These are phyloP conservation scores for Asteroscopus sphinx DNA, from an alignment of 2,888 invertebrate genomes.

Conservation along the genomic window DNA sequence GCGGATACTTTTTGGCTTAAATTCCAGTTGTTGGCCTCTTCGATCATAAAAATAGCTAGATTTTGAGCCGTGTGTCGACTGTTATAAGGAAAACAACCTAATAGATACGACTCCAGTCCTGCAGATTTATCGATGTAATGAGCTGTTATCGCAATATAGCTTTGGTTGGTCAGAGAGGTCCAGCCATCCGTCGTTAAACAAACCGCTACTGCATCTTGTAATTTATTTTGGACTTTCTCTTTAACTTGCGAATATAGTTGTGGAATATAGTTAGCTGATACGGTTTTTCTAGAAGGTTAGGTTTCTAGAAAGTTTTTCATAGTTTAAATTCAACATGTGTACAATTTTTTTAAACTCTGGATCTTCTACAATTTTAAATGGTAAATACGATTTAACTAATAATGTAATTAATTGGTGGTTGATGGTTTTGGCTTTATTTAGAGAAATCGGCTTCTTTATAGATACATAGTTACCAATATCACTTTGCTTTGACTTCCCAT, in stretches of 20 bases:
- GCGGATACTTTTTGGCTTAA: background rate
- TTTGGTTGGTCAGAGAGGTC: background rate
- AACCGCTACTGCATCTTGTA: background rate
- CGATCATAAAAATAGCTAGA: background rate
- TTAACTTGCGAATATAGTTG: background rate
- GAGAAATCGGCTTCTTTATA: background rate
- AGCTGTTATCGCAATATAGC: background rate
- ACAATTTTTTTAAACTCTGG: constrained; percentile 1
- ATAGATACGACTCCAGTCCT: background rate
- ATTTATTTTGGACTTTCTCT: background rate
- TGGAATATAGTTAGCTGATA: constrained; percentile 1
- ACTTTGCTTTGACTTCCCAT: background rate
- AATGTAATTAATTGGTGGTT: background rate
- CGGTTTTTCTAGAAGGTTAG: constrained; percentile 1
- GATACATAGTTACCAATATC: background rate
- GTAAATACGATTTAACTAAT: background rate
- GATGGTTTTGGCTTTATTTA: background rate
- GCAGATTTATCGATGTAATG: background rate
- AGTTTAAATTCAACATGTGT: background rate
- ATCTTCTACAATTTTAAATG: constrained; percentile 1
- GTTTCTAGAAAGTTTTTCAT: too few species aligned
- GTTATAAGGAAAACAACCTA: background rate
- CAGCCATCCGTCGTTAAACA: background rate
- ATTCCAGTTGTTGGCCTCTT: background rate
- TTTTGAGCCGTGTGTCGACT: background rate